phyloP scores from a whole-genome alignment of 2,113 vertebrate genomes.

The Empidonax traillii region DNA sequence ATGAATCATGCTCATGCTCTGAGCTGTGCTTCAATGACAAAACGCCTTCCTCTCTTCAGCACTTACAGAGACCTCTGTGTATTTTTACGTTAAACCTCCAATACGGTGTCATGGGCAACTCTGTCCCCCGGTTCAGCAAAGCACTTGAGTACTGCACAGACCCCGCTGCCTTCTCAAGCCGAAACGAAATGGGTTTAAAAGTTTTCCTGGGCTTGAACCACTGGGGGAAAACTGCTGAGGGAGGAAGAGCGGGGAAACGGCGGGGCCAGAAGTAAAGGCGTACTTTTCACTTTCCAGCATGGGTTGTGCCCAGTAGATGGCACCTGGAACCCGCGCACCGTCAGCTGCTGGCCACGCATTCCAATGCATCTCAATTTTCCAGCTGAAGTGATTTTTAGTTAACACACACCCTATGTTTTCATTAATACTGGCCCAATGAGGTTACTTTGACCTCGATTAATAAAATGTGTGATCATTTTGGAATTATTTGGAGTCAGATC shows the following conservation, averaged over 20 bases:
- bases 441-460: constrained; percentile 67
- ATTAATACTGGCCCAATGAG: constrained; percentile 59
- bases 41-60: background rate
- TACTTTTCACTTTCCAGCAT: background rate
- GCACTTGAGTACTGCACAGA: background rate
- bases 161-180: background rate
- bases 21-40: background rate
- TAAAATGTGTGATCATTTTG: constrained; percentile 60
- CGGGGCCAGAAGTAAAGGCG: background rate
- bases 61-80: background rate
- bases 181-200: background rate
- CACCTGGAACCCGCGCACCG: constrained; percentile 1
- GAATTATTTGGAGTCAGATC: constrained; percentile 46
- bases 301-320: constrained; percentile 65
- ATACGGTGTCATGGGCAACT: fast-evolving
- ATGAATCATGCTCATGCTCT: background rate
- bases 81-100: background rate
- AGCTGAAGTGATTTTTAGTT: constrained; percentile 63
- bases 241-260: too few relatives aligned
- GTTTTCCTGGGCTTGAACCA: background rate
- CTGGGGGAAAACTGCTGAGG: background rate
- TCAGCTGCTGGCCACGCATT: background rate
- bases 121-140: background rate
- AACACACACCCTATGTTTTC: constrained; percentile 56
- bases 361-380: background rate